A percentile compares a stretch with the other conserved stretches of the same genome.
These are phyloP conservation scores for Drosophila maculinotata DNA, from an alignment of 2,888 invertebrate genomes.

Conservation along the genomic window DNA sequence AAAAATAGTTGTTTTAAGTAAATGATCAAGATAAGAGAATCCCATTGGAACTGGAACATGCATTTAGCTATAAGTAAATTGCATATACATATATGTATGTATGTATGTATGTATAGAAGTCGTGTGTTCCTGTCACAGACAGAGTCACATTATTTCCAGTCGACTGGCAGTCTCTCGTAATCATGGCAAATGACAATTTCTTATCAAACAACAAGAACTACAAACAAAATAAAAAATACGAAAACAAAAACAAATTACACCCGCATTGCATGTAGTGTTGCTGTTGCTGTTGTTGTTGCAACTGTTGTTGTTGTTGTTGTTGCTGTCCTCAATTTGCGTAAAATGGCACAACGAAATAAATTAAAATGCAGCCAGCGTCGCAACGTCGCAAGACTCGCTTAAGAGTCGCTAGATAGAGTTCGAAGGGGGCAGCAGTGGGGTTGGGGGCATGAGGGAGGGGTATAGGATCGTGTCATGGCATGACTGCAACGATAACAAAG, in stretches of 20 bases:
- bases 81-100: too few species aligned
- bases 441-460: too few species aligned
- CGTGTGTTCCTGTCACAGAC: conserved; percentile 2
- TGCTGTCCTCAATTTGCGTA: conserved; percentile 77
- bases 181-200: conserved; percentile 66
- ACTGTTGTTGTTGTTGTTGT: conserved; percentile 18
- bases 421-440: background rate
- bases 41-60: too few species aligned
- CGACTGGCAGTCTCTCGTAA: conserved; percentile 17
- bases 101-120: too few species aligned
- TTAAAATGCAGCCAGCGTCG: conserved; percentile 71
- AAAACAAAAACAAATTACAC: conserved; percentile 23
- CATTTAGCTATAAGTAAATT: too few species aligned
- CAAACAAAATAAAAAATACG: conserved; percentile 10
- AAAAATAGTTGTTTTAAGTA: background rate
- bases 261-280: conserved; percentile 66
- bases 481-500: conserved; percentile 56
- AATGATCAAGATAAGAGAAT: too few species aligned
- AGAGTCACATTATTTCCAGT: conserved; percentile 6
- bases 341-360: conserved; percentile 79
- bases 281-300: conserved; percentile 9
- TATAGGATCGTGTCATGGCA: conserved; percentile 26
- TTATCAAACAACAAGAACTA: conserved; percentile 61
- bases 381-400: conserved; percentile 42
- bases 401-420: conserved; percentile 30